A percentile compares a stretch with the other conserved stretches of the same genome.
Evolutionary conservation across 2,797 vertebrate genomes (phyloP).

Genomic region (Halcyon leucocephala): DNA sequence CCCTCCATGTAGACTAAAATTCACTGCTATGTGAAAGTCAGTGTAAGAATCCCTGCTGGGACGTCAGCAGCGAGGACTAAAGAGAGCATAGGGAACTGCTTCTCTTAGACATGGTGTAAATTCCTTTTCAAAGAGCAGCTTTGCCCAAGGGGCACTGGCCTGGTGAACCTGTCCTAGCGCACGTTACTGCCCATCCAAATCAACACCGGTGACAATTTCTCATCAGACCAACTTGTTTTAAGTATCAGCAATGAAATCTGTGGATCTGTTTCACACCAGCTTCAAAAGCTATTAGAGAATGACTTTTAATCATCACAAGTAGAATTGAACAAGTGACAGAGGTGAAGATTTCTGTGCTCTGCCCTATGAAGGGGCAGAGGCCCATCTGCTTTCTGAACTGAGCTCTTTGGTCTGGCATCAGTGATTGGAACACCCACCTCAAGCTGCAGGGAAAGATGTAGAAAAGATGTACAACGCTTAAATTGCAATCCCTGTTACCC

Average conservation of each 20-base stretch:
- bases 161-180: neutral
- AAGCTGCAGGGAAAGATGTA: accelerated
- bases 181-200: neutral
- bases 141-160: neutral
- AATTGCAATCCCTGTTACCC: neutral
- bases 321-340: neutral
- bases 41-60: neutral
- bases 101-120: neutral
- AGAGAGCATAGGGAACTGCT: neutral
- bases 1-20: accelerated
- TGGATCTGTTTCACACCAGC: neutral
- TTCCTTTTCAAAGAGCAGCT: neutral
- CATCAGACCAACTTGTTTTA: neutral
- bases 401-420: neutral
- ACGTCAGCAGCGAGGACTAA: neutral
- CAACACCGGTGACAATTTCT: neutral
- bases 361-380: accelerated
- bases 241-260: neutral
- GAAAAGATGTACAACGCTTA: neutral
- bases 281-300: neutral
- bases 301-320: neutral
- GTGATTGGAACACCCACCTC: neutral
- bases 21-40: neutral
- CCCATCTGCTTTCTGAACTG: neutral
- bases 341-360: neutral